Evolutionary conservation across 2,888 invertebrate genomes (phyloP), one percentile per base, ranked within the genome.

Genomic region (Drosophila melanosoma): DNA sequence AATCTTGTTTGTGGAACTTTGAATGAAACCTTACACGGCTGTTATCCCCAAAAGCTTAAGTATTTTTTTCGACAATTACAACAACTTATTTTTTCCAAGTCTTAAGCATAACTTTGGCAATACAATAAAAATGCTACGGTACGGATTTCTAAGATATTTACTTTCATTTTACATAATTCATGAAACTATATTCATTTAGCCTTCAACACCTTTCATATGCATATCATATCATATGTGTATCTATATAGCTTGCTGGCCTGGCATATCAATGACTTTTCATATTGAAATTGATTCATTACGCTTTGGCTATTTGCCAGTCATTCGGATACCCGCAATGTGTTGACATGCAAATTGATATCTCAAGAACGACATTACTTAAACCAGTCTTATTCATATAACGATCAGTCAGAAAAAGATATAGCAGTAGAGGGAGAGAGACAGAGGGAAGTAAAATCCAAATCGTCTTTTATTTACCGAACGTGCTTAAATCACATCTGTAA

Each of bases 271-370:
- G 68, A 49, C 45, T 57, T 35, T 49, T 65, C 59, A 66, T 81
- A 70, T 63, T 63, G 33, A 66, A 70, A 69, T 73, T 65, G 70
- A 80, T 72, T 64, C 74, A 70, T 77, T 64, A 53, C 17, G 15
- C 54, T 20, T 59, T 69, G 78, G 59, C 87, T 76, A 83, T 88
- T 78, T 88, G 83, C 73, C 81, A 74, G 78, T 75, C 83, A 77
- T 65, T 77, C 38, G 51, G 59, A 51, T 40, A 62, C 61, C 75
- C 72, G 72, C 65, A 61, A 78, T 76, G 82, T 89, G 89, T 82
- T 74, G 76, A 87, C 76, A 89, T 84, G 89, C 81, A 84, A 84
- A 89, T 89, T 81, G 78, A 87, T 78, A 82, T 76, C 70, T 80
- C 42, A 67, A 74, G 52, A 65, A 33, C 40, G 52, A 61, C 69